These are phyloP conservation scores for Philaethria dido DNA, from an alignment of 2,888 invertebrate genomes.

Conservation along the genomic window DNA sequence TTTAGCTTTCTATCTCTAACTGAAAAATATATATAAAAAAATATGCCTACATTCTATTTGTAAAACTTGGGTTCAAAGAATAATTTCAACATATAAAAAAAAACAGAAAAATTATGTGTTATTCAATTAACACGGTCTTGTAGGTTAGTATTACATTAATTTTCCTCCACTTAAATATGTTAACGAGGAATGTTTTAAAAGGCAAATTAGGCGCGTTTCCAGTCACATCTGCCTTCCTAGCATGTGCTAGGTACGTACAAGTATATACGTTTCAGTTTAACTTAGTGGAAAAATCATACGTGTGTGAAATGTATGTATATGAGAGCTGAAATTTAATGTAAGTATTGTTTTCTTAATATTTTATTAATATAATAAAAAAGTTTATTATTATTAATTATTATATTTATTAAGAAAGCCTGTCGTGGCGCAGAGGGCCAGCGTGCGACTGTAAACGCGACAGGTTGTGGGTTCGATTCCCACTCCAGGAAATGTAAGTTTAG, in stretches of 20 bases:
- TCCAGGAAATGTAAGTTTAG: no score
- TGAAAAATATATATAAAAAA: no score
- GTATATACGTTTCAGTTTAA: constrained; percentile 8
- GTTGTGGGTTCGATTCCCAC: no score
- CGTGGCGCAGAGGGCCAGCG: no score
- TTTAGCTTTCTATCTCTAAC: no score
- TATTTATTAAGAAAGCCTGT: no score
- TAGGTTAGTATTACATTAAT: constrained; percentile 6
- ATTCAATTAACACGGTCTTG: not conserved
- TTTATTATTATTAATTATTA: no score
- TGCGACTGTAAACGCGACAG: no score
- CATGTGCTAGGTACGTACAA: no score
- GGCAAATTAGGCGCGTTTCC: constrained; percentile 22
- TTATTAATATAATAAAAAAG: not conserved
- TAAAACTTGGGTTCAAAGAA: no score
- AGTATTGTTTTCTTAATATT: not conserved
- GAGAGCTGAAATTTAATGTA: not conserved
- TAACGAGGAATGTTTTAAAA: constrained; percentile 19
- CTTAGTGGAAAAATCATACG: constrained; percentile 2
- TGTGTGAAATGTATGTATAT: not conserved
- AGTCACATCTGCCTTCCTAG: constrained; percentile 6
- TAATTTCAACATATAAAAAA: not conserved
- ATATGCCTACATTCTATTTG: no score
- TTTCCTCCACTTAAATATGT: constrained; percentile 26
- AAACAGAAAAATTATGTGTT: not conserved